Percentiles rank a stretch among this genome's conserved stretches.
Conservation (phyloP, 2,888 invertebrate genomes). For the Drosophila testacea region DNA sequence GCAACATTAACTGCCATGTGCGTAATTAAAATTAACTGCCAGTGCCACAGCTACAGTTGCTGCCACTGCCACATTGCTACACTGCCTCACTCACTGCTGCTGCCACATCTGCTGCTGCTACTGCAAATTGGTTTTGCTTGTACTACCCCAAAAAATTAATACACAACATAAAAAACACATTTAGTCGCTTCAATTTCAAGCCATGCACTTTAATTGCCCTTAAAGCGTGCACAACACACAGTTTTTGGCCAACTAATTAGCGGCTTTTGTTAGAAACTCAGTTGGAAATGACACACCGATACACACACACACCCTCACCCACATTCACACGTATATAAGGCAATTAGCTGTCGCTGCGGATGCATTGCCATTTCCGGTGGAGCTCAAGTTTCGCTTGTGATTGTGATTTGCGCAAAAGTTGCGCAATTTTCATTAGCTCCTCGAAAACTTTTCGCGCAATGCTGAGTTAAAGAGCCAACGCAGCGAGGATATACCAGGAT, state of each 20-base stretch:
- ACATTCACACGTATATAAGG: conserved; percentile 22
- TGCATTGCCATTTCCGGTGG: conserved; percentile 54
- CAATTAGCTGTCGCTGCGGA: conserved; percentile 53
- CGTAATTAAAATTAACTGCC: conserved; percentile 81
- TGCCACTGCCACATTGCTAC: conserved; percentile 3
- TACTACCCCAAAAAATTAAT: conserved; percentile 45
- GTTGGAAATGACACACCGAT: background rate
- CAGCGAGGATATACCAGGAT: background rate
- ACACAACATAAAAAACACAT: conserved; percentile 70
- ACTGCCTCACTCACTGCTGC: conserved; percentile 8
- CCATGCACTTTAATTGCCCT: conserved; percentile 43
- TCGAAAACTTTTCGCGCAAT: conserved; percentile 48
- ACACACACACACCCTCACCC: conserved; percentile 11
- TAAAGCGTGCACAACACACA: conserved; percentile 23
- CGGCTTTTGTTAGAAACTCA: conserved; percentile 25
- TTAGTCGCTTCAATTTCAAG: conserved; percentile 31
- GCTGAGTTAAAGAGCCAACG: conserved; percentile 21
- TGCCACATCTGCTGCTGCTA: conserved; percentile 8
- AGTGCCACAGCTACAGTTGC: conserved; percentile 29
- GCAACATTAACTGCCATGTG: conserved; percentile 74
- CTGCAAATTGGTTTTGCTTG: conserved; percentile 78
- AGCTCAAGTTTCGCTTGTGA: conserved; percentile 25
- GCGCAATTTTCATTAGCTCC: conserved; percentile 79
- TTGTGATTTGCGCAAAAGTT: conserved; percentile 59
- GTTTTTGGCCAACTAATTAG: conserved; percentile 46